These are phyloP conservation scores for Halcyon smyrnensis DNA, from an alignment of 2,797 vertebrate species.

Conservation along the genomic window DNA sequence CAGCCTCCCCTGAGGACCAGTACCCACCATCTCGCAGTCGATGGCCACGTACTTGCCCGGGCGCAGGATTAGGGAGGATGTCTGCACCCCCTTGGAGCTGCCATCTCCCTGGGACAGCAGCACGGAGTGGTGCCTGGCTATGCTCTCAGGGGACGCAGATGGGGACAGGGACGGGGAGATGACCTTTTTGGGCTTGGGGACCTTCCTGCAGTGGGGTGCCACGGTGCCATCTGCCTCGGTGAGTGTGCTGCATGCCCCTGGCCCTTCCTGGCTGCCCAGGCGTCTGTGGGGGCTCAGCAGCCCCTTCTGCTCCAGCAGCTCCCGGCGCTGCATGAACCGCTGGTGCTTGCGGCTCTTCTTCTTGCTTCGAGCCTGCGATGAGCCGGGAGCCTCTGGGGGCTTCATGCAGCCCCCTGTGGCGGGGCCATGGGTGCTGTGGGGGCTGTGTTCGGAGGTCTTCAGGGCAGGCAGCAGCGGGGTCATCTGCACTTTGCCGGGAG, in stretches of 20 bases:
- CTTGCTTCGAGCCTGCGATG: slow-evolving; percentile 25
- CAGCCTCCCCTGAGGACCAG: slow-evolving; percentile 84
- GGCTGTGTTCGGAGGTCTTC: neutral
- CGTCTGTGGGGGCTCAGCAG: neutral
- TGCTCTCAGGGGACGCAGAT: neutral
- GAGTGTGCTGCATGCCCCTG: fast-evolving
- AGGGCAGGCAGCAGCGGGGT: neutral
- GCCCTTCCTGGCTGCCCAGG: neutral
- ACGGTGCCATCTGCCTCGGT: fast-evolving
- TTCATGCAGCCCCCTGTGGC: neutral
- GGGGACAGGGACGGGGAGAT: neutral
- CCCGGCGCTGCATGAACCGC: slow-evolving; percentile 73
- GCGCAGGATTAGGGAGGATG: neutral
- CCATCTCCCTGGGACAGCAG: neutral
- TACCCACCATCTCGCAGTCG: slow-evolving; percentile 99
- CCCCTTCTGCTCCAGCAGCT: slow-evolving; percentile 66
- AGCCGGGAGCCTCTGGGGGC: neutral
- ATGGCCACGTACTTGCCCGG: slow-evolving; percentile 83
- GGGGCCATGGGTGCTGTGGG: neutral
- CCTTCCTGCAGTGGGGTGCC: neutral
- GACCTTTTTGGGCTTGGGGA: neutral
- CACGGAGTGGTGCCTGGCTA: neutral
- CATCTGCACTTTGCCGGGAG: slow-evolving; percentile 15
- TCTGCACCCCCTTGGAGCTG: neutral
- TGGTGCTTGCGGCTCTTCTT: slow-evolving; percentile 77